Conservation (phyloP, 2,113 vertebrate genomes). For the Vulpes vulpes region DNA sequence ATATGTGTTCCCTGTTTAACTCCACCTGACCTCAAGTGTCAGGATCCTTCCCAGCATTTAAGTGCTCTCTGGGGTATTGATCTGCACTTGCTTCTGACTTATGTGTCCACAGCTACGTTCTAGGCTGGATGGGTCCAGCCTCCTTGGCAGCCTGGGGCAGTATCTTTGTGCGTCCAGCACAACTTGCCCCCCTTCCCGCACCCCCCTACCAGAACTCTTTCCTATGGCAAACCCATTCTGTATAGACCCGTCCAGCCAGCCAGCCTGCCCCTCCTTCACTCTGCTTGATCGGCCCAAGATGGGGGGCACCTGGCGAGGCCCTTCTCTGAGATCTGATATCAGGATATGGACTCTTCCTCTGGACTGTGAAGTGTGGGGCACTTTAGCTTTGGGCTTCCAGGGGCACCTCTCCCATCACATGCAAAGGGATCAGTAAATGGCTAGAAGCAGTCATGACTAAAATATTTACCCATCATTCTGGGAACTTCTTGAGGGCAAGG, state of each 20-base stretch:
- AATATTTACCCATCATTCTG: not conserved
- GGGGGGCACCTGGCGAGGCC: not conserved
- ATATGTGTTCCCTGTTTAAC: not conserved
- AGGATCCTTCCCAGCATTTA: not conserved
- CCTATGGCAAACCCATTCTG: not conserved
- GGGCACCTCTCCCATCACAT: not conserved
- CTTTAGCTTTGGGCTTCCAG: not conserved
- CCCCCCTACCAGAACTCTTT: not conserved
- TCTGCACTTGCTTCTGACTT: not conserved
- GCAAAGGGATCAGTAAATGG: not conserved
- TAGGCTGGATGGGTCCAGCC: not conserved
- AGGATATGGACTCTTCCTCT: not conserved
- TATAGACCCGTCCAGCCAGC: not conserved
- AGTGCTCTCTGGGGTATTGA: not conserved
- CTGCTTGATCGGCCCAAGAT: not conserved
- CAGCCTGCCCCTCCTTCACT: accelerated
- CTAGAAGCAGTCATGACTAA: not conserved
- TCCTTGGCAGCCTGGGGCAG: not conserved
- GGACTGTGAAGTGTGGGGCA: not conserved
- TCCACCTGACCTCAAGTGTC: not conserved
- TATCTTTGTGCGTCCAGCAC: not conserved
- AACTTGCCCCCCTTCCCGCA: no score
- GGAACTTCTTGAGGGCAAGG: not conserved
- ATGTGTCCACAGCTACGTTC: accelerated
- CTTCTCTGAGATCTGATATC: not conserved